Evolutionary conservation across 2,113 vertebrate genomes (phyloP), one percentile per base, ranked within the genome.

Genomic region (Rhinolophus sinicus): DNA sequence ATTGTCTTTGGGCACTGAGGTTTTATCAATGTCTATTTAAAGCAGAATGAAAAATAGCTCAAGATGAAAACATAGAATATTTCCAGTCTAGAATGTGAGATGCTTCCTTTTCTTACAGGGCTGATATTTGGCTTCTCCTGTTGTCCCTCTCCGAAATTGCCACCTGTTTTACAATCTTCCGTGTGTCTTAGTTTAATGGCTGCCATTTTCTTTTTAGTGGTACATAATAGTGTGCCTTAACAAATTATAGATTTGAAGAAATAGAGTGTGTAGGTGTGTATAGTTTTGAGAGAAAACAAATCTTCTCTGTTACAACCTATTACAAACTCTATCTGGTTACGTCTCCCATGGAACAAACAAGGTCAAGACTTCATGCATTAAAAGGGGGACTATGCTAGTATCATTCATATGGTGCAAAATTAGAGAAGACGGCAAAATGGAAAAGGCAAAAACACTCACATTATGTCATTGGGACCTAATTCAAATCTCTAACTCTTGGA

Each of bases 1-100:
- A 96, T 64, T 96, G 90, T 94, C 93, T 95, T 64, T 94, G 93
- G 93, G 91, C 90, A 65, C 64, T 8, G 44, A 52, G 85, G 52
- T 92, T 97, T 94, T 89, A 96, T 96, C 96, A 80, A 80, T 30
- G 58, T 95, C 97, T 97, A 94, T 98, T 97, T 96, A 96, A 94
- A 97, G 85, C 78, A 83, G 85, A 80, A 88, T 95, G 94, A 97
- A 96, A 94, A 95, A 96, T 35, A 93, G 81, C 88, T 81, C 67
- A 60, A 67, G 82, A 97, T 93, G 90, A 73, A 95, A 95, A 96
- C 75, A 93, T 8, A 89, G 91, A 89, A 2, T 91, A 86, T 94
- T 95, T 96, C 80, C 78, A 95, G 90, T 52, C 82, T 56, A 75
- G 69, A 91, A 94, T 82, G 91, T 72, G 85, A 94, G 82, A 30